These are phyloP conservation scores for Amblyraja radiata DNA, from an alignment of 2,797 vertebrate genomes.

Conservation along the genomic window DNA sequence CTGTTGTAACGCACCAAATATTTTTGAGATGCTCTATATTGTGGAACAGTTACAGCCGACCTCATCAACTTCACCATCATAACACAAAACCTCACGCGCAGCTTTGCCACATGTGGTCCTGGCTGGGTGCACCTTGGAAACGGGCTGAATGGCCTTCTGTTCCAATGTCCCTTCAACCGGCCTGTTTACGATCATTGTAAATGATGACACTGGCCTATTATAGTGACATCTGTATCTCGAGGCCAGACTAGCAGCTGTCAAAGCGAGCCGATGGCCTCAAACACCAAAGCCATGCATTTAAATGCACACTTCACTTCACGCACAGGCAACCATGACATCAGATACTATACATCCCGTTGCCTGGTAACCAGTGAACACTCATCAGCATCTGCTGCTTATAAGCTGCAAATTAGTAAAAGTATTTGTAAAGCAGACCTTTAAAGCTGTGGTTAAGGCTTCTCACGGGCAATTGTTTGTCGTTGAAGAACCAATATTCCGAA, in stretches of 20 bases:
- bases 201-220: background rate
- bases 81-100: background rate
- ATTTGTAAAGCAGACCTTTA: background rate
- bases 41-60: background rate
- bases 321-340: background rate
- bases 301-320: background rate
- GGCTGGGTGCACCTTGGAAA: background rate
- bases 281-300: background rate
- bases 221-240: background rate
- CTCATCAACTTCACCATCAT: background rate
- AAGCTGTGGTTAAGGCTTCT: background rate
- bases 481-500: background rate
- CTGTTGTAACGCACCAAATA: background rate
- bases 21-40: background rate
- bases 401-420: background rate
- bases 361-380: background rate
- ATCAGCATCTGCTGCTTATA: background rate
- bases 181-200: background rate
- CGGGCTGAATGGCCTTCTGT: background rate
- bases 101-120: background rate
- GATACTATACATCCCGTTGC: slow-evolving; percentile 14
- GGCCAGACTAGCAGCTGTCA: background rate
- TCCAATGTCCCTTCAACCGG: background rate
- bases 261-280: no score
- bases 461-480: background rate